A percentile compares a stretch with the other conserved stretches of the same genome.
Evolutionary conservation across 2,113 vertebrate genomes (phyloP).

Genomic region (Gorsachius goisagi): DNA sequence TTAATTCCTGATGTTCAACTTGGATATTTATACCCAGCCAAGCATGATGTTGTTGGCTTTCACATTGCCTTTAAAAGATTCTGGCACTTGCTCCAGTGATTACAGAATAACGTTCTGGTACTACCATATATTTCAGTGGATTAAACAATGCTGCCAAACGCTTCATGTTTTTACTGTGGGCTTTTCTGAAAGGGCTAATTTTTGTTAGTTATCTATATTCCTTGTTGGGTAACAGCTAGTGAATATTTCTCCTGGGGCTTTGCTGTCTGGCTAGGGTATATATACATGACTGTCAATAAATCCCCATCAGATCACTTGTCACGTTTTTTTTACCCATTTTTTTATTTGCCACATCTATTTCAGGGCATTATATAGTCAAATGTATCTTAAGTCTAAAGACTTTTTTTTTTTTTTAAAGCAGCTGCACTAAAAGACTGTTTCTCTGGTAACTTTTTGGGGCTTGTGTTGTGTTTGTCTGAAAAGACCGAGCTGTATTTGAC

Average conservation of each 20-base stretch:
- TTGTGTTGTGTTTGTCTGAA: neutral
- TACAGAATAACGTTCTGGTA: neutral
- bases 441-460: neutral
- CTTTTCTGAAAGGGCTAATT: neutral
- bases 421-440: neutral
- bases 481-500: neutral
- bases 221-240: neutral
- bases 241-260: neutral
- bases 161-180: neutral
- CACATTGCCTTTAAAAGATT: neutral
- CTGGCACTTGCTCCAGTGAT: neutral
- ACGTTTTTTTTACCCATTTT: fast-evolving
- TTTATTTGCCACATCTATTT: neutral
- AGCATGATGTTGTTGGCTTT: neutral
- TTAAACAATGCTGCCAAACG: neutral
- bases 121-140: neutral
- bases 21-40: neutral
- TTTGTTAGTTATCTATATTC: neutral
- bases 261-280: neutral
- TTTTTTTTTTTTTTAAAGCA: neutral
- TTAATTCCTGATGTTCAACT: neutral
- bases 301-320: neutral
- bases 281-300: fast-evolving
- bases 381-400: neutral
- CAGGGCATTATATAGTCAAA: neutral